Base-by-base conservation (phyloP, 2,113 vertebrate genomes). In the Blennius ocellaris region DNA sequence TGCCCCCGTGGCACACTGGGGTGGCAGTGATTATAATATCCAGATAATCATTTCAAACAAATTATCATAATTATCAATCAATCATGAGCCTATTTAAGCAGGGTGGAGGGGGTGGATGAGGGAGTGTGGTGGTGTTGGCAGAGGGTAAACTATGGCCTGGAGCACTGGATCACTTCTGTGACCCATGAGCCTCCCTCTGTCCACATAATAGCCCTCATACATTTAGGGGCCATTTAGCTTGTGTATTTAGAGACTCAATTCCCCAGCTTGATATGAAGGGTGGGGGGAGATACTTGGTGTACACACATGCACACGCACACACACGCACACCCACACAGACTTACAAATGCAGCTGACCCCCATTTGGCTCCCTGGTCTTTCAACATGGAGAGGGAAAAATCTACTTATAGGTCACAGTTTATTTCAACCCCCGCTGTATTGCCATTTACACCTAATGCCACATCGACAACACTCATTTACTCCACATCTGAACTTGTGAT, bases 41-140 rank as follows among this genome's bases (percentile, higher is more conserved):
- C 95, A 95, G 92, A 96, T 95, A 94, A 97, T 96, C 95, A 97
- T 96, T 95, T 95, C 87, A 94, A 94, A 94, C 94, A 94, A 96
- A 97, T 99, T 94, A 97, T 95, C 94, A 95, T 97, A 95, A 97
- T 96, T 96, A 96, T 96, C 96, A 94, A 96, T 98, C 97, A 94
- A 95, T 98, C 96, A 95, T 94, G 93, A 88, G 67, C 51, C 87
- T 50, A 87, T 65, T 91, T 72, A 93, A 93, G 94, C 89, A 89
- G 93, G 87, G 65, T n/a, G n/a, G n/a, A n/a, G 71, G 67, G 64
- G 58, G 2, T 2, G 40, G 62, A 62, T 12, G 63, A 68, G 70
- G 72, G 69, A 67, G 80, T 70, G 80, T 64, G 80, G 75, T 43
- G 69, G 70, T 76, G 85, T 64, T 81, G 76, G 93, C 90, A 43